These are phyloP conservation scores for Pseudorectes ferrugineus DNA, from an alignment of 2,113 vertebrate species.

Conservation along the genomic window DNA sequence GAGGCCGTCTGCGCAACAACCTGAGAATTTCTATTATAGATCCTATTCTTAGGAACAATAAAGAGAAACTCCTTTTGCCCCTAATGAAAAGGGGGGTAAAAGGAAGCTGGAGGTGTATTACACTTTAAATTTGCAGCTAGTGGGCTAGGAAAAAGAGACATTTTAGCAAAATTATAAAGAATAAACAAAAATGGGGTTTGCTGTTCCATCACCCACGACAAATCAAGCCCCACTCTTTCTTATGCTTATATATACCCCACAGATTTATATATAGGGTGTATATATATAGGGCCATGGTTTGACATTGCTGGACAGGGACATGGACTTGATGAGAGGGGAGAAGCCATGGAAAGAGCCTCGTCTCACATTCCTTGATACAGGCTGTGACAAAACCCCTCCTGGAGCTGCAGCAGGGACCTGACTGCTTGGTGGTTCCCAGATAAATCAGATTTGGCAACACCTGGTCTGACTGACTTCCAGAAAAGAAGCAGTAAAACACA, in stretches of 20 bases:
- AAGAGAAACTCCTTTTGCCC: background rate
- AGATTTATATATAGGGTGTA: background rate
- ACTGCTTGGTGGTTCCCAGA: background rate
- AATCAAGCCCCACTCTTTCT: background rate
- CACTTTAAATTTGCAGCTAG: background rate
- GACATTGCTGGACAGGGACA: background rate
- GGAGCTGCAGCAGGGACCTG: background rate
- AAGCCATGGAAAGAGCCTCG: background rate
- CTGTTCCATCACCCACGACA: background rate
- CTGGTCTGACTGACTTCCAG: rapidly evolving
- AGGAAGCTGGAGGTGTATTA: background rate
- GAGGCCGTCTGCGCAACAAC: background rate
- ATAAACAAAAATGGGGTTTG: background rate
- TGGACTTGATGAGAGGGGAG: rapidly evolving
- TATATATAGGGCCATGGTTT: background rate
- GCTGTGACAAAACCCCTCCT: background rate
- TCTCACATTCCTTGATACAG: background rate
- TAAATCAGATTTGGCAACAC: background rate
- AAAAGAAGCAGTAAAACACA: background rate
- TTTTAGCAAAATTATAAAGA: background rate
- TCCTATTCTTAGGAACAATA: conserved; percentile 13
- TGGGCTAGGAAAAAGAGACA: background rate
- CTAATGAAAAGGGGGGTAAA: rapidly evolving
- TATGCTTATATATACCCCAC: background rate
- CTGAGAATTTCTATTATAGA: conserved; percentile 30